Base-by-base conservation (phyloP, 1,140 invertebrate species). In the Temnothorax nylanderi region DNA sequence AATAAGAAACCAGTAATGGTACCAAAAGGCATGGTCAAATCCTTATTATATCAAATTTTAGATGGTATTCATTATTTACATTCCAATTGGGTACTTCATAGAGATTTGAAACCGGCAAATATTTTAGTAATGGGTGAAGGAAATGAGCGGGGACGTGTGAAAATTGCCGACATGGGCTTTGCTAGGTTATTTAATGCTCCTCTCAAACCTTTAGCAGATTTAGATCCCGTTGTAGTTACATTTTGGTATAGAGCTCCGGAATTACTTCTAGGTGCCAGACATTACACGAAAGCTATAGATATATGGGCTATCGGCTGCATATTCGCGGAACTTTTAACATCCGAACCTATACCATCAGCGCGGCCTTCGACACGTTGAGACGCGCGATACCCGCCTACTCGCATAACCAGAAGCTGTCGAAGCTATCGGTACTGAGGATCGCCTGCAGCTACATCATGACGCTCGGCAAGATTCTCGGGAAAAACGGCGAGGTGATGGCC, bases 301-400 rank as follows among this genome's bases (percentile, higher is more conserved):
- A 99, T 99, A 90, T 99, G 99, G 99, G 99, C 99, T 1, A 99
- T 99, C 95, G 99, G 99, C 13, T 99, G 99, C 95, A 99, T 99
- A 94, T 99, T 99, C 96, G 99, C 99, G 16, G 99, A 99, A 94
- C 94, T 99, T 13, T 95, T 99, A 80, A 99, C 99, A 10, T 99
- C 99, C 1, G 99, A 99, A 95, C 99, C 99, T 32, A 99, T 99
- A 94, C 98, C 0, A 99, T 99, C 86, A 99, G 98, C 92, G 98
- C 98, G 0, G 98, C 98, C 0, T 99, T 99, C 94, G 98, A 99
- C 77, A 98, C 98, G 0, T 95, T 99, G 1, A 96, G 98, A 51
- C 96, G 96, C 54, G 96, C 98, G 0, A 97, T 99, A 16, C 98
- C 98, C 0, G 97, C 98, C 0, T 99, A 99, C 92, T 98, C 98